Evolutionary conservation across 2,888 invertebrate species (phyloP), one percentile per base, ranked within the genome.

Genomic region (Cistogaster globosa): DNA sequence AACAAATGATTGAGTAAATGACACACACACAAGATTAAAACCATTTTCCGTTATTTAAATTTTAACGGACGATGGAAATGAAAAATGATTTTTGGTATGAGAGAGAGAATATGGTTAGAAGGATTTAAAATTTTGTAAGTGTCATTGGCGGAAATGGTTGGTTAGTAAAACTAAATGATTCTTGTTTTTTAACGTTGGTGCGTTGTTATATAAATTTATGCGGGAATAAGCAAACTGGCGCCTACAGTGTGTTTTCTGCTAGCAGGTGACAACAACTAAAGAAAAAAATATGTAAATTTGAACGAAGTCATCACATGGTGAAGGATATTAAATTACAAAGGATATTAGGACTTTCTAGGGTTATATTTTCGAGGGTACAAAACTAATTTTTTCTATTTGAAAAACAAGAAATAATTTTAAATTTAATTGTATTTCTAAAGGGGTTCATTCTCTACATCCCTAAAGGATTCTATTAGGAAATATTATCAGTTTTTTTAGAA

Each of bases 131-230:
- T 36, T 67, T 58, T 18, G 16, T 38, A 12, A 60, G 67, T n/a
- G 53, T 26, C 60, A 18, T 45, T 53, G 57, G 75, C 22, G 85
- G 81, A 81, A 71, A 69, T 60, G 75, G 67, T 81, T 76, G 77
- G 78, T 86, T 86, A 77, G 65, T 69, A 7, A 72, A 71, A 74
- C 77, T 58, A 76, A 80, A 83, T 48, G 16, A 12, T 67, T 32
- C 20, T 36, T 62, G 32, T 58, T 69, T 20, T 42, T 60, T 48
- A 51, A 32, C n/a, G 42, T 22, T 51, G 12, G 53, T 12, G 62
- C 3, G 6, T 26, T 57, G 14, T 57, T 0, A 26, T 26, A 7
- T 26, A 12, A 16, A 7, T 26, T 57, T 26, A 2, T 8, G 26
- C 16, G 1, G 14, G 8, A 12, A 16, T 6, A 2, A 14, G 26